phyloP scores from a whole-genome alignment of 2,113 vertebrate species.

The Dendropsophus ebraccatus region DNA sequence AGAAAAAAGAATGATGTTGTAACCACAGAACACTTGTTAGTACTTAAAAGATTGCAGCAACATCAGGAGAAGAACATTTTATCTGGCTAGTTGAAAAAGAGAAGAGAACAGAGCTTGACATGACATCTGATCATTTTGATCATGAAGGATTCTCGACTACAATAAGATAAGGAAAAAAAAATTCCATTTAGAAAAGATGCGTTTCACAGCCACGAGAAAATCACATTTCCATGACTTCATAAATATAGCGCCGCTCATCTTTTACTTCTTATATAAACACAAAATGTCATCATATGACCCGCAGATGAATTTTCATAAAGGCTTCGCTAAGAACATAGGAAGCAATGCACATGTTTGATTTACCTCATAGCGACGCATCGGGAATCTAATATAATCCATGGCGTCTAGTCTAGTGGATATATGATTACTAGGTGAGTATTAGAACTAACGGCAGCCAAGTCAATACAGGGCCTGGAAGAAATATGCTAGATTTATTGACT shows the following conservation, averaged over 20 bases:
- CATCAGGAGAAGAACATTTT: conserved; percentile 66
- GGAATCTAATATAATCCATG: background rate
- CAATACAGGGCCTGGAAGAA: background rate
- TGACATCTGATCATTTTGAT: conserved; percentile 62
- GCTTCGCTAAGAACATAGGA: background rate
- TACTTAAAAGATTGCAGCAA: conserved; percentile 66
- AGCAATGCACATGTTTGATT: background rate
- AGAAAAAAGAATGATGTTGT: conserved; percentile 65
- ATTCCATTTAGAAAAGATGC: conserved; percentile 22
- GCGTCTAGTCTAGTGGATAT: background rate
- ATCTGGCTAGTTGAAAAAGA: conserved; percentile 67
- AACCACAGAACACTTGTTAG: conserved; percentile 70
- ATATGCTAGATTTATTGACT: background rate
- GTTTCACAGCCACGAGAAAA: conserved; percentile 24
- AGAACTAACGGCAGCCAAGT: background rate
- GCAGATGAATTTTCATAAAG: background rate
- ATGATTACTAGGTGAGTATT: background rate
- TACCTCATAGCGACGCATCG: background rate
- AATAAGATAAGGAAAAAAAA: conserved; percentile 47
- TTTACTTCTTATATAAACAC: conserved; percentile 21
- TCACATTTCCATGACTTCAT: conserved; percentile 40
- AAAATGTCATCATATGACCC: conserved; percentile 18
- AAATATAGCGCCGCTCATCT: background rate
- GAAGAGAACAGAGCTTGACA: conserved; percentile 63
- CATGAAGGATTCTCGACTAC: conserved; percentile 53